phyloP scores from a whole-genome alignment of 53 echinoderm and acorn worm species.

The Paracentrotus lividus region DNA sequence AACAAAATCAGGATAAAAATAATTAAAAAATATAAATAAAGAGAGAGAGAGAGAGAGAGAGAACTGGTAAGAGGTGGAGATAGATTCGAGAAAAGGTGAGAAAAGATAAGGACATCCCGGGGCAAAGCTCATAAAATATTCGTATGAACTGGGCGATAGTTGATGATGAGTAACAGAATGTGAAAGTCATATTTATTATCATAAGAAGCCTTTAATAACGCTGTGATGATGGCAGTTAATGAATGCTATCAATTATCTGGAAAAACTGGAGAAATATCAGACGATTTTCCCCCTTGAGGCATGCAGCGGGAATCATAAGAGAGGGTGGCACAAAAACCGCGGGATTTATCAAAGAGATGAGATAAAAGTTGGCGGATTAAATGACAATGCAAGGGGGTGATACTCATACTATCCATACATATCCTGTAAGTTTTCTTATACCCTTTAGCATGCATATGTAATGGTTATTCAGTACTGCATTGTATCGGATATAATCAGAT shows the following conservation, averaged over 20 bases:
- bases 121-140: constrained; percentile 50
- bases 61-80: neutral
- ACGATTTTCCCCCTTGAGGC: neutral
- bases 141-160: constrained; percentile 21
- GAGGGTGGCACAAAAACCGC: neutral
- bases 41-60: neutral
- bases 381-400: neutral
- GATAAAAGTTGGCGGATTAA: constrained; percentile 11
- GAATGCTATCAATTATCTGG: constrained; percentile 53
- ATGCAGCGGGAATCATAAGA: neutral
- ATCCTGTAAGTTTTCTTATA: constrained; percentile 16
- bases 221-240: constrained; percentile 30
- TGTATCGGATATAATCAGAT: too few relatives aligned
- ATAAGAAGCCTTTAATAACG: neutral
- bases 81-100: neutral
- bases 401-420: neutral
- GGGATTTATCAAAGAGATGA: neutral
- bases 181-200: constrained; percentile 52
- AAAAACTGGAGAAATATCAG: constrained; percentile 18
- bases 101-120: neutral
- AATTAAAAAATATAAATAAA: neutral
- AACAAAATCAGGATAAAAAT: neutral
- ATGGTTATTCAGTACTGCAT: neutral
- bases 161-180: constrained; percentile 35
- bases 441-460: neutral